Conservation (phyloP, 2,113 vertebrate genomes). For the Barnardius zonarius region DNA sequence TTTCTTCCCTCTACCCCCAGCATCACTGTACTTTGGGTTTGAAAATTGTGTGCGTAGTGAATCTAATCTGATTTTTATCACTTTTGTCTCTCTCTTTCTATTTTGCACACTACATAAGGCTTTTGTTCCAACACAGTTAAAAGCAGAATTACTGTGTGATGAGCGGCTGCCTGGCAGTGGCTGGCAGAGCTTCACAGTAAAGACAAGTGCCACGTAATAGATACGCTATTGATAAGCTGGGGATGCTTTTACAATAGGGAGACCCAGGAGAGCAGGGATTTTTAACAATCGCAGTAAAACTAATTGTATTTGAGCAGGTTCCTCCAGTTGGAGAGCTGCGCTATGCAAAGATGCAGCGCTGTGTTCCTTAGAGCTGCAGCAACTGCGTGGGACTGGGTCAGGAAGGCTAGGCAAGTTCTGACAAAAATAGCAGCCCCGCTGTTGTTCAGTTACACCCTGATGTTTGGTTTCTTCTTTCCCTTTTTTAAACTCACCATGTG, state of each 20-base stretch:
- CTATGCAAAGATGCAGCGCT: neutral
- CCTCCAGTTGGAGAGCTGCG: neutral
- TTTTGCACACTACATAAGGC: neutral
- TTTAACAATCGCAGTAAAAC: neutral
- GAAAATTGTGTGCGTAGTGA: neutral
- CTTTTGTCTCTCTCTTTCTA: neutral
- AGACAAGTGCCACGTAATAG: neutral
- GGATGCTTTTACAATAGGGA: neutral
- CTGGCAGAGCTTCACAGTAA: conserved; percentile 1
- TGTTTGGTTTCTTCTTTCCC: neutral
- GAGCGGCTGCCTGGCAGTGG: neutral
- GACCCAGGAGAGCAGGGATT: neutral
- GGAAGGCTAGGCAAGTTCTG: neutral
- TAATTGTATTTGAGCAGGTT: neutral
- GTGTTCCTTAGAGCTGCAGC: neutral
- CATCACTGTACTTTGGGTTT: neutral
- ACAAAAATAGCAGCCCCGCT: neutral
- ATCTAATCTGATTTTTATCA: conserved; percentile 22
- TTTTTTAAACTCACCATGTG: neutral
- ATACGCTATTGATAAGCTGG: neutral
- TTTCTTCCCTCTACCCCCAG: neutral
- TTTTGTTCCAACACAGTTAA: conserved; percentile 1
- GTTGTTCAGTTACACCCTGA: neutral
- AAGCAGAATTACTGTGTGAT: neutral
- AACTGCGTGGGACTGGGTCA: neutral